Base-by-base conservation (phyloP, 2,888 invertebrate species). In the Aporophyla lueneburgensis region DNA sequence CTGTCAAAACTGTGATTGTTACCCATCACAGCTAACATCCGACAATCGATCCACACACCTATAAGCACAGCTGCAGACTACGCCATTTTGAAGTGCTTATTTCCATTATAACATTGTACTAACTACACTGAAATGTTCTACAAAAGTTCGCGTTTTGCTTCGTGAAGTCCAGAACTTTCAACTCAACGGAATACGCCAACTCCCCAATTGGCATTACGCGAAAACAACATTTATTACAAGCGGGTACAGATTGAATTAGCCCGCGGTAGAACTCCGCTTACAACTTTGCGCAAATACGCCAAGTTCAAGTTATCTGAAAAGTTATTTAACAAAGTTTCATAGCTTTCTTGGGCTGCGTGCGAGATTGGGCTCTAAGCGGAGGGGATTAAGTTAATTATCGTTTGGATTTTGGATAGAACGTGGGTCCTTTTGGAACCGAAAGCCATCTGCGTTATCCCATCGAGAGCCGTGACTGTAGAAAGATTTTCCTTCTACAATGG, bases 311-410 rank as follows among this genome's bases (percentile, higher is more conserved):
- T 96, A 96, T 96, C 96, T 96, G 96, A 96, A 96, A 96, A 96
- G 96, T 96, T 96, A 96, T 96, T 96, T 96, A 96, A 96, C 96
- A 96, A 96, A 96, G 96, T 96, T 96, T 96, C 96, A 96, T 96
- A 96, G 96, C 96, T 95, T 96, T 96, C 95, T 94, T 92, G 92
- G 91, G 85, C 87, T 94, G 91, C 90, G 90, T 87, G 88, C 90
- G 93, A 96, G 92, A 94, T 94, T 95, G 93, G 86, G 93, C 95
- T 94, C 89, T 95, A 92, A 90, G 91, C 87, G 88, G 88, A 81
- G 88, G 88, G 76, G 90, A 93, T 96, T 95, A 91, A 92, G 94
- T 94, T 92, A 93, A 93, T 94, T 94, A 92, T 96, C 88, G 93
- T 92, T 91, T 92, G 92, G 81, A 89, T 88, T 89, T 87, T 81